Conservation (phyloP, 2,113 vertebrate genomes). For the Sisor rabdophorus region DNA sequence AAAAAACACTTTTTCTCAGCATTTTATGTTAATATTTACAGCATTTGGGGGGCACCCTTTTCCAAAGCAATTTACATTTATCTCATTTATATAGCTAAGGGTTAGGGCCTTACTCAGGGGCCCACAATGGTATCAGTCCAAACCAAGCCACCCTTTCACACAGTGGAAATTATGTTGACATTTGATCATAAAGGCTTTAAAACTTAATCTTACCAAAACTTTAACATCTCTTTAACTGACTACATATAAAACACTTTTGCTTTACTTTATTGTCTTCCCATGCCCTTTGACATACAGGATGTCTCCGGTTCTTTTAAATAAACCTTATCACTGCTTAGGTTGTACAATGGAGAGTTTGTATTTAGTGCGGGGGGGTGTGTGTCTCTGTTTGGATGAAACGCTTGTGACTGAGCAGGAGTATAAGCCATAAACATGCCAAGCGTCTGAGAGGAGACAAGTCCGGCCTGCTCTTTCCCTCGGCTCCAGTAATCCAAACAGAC, state of each 20-base stretch:
- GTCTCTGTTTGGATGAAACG: constrained; percentile 14
- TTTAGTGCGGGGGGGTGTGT: background rate
- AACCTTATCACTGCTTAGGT: constrained; percentile 6
- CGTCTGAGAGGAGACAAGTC: constrained; percentile 33
- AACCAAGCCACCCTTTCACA: too few relatives aligned
- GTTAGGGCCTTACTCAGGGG: too few relatives aligned
- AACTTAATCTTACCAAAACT: background rate
- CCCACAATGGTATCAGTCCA: too few relatives aligned
- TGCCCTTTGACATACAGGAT: background rate
- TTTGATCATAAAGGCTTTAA: constrained; percentile 29
- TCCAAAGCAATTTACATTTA: too few relatives aligned
- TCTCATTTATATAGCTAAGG: too few relatives aligned
- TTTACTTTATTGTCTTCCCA: background rate
- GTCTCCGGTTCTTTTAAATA: constrained; percentile 1
- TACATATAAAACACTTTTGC: background rate
- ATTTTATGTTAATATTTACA: too few relatives aligned
- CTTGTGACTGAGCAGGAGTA: constrained; percentile 27
- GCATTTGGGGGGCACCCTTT: too few relatives aligned
- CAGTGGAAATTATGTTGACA: too few relatives aligned
- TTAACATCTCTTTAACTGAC: too few relatives aligned
- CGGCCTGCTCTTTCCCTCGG: constrained; percentile 34
- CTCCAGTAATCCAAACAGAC: constrained; percentile 46
- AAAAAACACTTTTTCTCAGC: too few relatives aligned
- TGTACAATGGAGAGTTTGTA: constrained; percentile 24
- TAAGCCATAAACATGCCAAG: constrained; percentile 35